A percentile compares a stretch with the other conserved stretches of the same genome.
Conservation (phyloP, 1,140 invertebrate species). For the Sitobion miscanthi region DNA sequence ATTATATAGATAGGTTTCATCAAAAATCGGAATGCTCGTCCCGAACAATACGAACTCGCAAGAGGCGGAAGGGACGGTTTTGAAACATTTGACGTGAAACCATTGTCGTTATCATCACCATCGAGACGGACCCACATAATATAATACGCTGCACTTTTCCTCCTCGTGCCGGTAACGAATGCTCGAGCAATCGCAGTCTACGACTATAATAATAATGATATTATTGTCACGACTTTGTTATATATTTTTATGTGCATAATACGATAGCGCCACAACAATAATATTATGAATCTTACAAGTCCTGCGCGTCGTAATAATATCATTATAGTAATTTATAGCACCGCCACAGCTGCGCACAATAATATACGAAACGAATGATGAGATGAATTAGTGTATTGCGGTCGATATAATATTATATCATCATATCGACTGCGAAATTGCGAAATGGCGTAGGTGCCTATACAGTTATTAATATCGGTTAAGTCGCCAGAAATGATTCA, state of each 20-base stretch:
- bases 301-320: not conserved
- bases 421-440: too few relatives aligned
- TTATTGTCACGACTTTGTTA: too few relatives aligned
- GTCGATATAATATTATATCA: not conserved
- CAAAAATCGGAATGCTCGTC: not conserved
- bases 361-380: not conserved
- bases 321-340: not conserved
- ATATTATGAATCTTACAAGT: too few relatives aligned
- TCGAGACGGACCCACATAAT: not conserved
- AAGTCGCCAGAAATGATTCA: not conserved
- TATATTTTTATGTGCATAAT: too few relatives aligned
- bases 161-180: not conserved
- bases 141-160: not conserved
- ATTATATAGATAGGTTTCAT: not conserved
- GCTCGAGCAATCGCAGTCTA: not conserved
- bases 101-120: not conserved
- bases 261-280: too few relatives aligned
- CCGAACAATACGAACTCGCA: not conserved
- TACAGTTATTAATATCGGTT: not conserved
- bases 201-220: not conserved
- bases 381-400: not conserved
- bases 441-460: not conserved
- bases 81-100: not conserved
- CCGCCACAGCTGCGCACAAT: not conserved
- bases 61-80: not conserved